A percentile compares a stretch with the other conserved stretches of the same genome.
Evolutionary conservation across 2,113 vertebrate genomes (phyloP).

Genomic region (Podocnemis expansa): DNA sequence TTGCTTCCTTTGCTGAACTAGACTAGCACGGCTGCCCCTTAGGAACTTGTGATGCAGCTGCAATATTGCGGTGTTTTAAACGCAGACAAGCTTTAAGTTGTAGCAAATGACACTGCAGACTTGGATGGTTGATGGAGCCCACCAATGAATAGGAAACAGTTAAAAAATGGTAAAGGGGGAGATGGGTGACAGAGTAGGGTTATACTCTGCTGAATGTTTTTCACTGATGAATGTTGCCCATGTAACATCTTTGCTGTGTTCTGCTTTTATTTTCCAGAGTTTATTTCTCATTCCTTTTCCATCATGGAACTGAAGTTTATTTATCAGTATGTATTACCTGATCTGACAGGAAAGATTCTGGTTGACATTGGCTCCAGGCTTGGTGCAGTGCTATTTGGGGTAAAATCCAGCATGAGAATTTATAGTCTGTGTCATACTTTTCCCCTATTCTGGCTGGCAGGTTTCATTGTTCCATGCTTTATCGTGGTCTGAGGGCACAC

Average conservation of each 20-base stretch:
- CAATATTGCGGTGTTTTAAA: background rate
- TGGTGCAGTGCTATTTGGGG: slow-evolving; percentile 91
- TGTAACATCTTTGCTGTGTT: slow-evolving; percentile 65
- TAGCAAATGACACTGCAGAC: background rate
- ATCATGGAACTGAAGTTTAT: slow-evolving; percentile 89
- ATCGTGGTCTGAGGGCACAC: slow-evolving; percentile 44
- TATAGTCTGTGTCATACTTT: slow-evolving; percentile 67
- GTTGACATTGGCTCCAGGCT: slow-evolving; percentile 94
- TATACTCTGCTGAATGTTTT: background rate
- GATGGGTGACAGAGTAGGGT: background rate
- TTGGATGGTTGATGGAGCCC: background rate
- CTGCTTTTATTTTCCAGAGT: slow-evolving; percentile 81
- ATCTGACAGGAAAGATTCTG: slow-evolving; percentile 87
- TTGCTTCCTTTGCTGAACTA: no score
- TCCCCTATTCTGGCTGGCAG: slow-evolving; percentile 55
- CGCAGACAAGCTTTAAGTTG: background rate
- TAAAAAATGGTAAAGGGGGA: background rate
- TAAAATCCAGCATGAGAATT: slow-evolving; percentile 78
- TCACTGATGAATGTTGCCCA: slow-evolving; percentile 45
- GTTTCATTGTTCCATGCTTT: slow-evolving; percentile 16
- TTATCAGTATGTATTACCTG: slow-evolving; percentile 89
- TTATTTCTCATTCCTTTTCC: slow-evolving; percentile 96
- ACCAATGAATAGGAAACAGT: background rate
- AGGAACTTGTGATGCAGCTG: no score
- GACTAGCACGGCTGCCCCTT: no score